Base-by-base conservation (phyloP, 1,140 invertebrate species). In the Cyclargus thomasi region DNA sequence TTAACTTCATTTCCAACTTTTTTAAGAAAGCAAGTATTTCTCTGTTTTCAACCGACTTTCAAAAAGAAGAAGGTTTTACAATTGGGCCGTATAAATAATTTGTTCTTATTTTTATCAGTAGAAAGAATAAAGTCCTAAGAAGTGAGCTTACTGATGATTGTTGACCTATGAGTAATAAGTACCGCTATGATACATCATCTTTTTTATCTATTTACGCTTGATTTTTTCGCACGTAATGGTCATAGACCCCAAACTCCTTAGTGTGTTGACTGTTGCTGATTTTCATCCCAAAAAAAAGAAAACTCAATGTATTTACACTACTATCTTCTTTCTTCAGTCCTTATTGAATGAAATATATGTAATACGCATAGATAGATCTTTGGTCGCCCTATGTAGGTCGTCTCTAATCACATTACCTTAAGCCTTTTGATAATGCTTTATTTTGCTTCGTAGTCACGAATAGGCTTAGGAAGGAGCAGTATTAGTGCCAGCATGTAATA, bases 161-260 rank as follows among this genome's bases (percentile, higher is more conserved):
- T 29, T 29, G 29, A 29, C 29, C 29, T 5, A 53, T 53, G 14
- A 55, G n/a, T 4, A 55, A n/a, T 16, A 17, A 55, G n/a, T 17
- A 55, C 53, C 53, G 53, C 53, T 55, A 55, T 55, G 53, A 17
- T 18, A 55, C 53, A 17, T 18, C 14, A 55, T 55, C n/a, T 55
- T 18, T 55, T 55, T 53, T 53, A 17, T 17, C 53, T 17, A 53
- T 53, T 53, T 55, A 55, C 17, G 0, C 53, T 17, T 55, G 53
- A 55, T 55, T 55, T 55, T n/a, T 17, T 16, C 47, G 11, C 53
- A 55, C 53, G 53, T 6, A n/a, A 17, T 17, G 53, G 53, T 55
- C 53, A 55, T 55, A 17, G 53, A 55, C 53, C 53, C 17, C 29
- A 29, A 29, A 29, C 29, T 29, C 0, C 29, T 29, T 3, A 29